phyloP scores from a whole-genome alignment of 2,888 invertebrate species.

The Zeuzera pyrina region DNA sequence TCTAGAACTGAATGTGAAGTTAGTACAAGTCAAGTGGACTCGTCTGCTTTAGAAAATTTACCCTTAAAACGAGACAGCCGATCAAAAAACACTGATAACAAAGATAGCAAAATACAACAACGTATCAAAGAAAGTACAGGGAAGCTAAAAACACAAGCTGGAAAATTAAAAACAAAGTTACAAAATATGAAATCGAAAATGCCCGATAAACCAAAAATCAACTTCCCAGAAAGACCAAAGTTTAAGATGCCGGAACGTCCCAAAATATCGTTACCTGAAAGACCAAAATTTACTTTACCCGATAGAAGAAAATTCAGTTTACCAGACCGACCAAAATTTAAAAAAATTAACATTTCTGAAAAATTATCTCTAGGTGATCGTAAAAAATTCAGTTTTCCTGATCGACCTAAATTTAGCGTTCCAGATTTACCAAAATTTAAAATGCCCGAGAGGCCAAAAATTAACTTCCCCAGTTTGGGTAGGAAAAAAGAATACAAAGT shows the following conservation, averaged over 20 bases:
- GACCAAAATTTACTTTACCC: slow-evolving; percentile 71
- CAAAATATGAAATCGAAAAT: slow-evolving; percentile 74
- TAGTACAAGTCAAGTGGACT: slow-evolving; percentile 79
- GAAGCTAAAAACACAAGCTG: slow-evolving; percentile 79
- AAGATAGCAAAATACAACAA: slow-evolving; percentile 75
- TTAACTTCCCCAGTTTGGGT: slow-evolving; percentile 76
- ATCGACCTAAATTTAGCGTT: slow-evolving; percentile 67
- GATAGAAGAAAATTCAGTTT: slow-evolving; percentile 78
- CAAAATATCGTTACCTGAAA: slow-evolving; percentile 69
- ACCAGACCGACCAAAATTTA: slow-evolving; percentile 74
- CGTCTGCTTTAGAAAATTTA: slow-evolving; percentile 76
- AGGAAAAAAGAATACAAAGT: slow-evolving; percentile 61
- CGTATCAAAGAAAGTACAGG: slow-evolving; percentile 80
- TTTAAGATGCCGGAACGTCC: slow-evolving; percentile 67
- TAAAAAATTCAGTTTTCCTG: slow-evolving; percentile 76
- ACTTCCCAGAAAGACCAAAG: slow-evolving; percentile 71
- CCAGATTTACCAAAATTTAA: slow-evolving; percentile 72
- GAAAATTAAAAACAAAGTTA: slow-evolving; percentile 79
- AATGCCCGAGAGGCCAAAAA: slow-evolving; percentile 74
- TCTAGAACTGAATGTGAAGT: slow-evolving; percentile 77
- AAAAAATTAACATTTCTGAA: slow-evolving; percentile 61
- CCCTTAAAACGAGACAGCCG: slow-evolving; percentile 73
- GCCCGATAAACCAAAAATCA: slow-evolving; percentile 72
- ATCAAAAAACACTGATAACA: slow-evolving; percentile 62
- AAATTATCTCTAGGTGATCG: slow-evolving; percentile 71